A percentile compares a stretch with the other conserved stretches of the same genome.
Evolutionary conservation across 2,888 invertebrate species (phyloP).

Genomic region (Eristalis arbustorum): DNA sequence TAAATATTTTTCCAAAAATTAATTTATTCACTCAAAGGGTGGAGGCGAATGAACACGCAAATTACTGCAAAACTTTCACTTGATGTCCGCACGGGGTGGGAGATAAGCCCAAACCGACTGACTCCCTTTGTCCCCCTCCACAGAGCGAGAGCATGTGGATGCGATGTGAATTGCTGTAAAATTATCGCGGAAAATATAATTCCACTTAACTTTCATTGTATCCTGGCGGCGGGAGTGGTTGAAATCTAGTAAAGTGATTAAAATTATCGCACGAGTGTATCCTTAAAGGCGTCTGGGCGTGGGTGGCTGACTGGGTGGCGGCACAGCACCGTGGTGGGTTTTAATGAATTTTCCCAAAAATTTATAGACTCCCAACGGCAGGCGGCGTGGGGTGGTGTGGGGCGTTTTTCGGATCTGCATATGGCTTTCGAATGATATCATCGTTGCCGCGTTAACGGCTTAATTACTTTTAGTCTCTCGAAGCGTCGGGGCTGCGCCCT

Average conservation of each 20-base stretch:
- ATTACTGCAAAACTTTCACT: conserved; percentile 54
- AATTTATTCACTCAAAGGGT: conserved; percentile 40
- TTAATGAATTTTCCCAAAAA: conserved; percentile 65
- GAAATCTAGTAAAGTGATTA: conserved; percentile 64
- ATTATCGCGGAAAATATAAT: conserved; percentile 60
- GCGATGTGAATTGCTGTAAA: conserved; percentile 50
- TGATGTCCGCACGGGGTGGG: not conserved
- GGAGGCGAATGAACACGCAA: conserved; percentile 17
- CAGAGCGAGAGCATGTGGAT: not conserved
- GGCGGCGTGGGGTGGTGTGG: not conserved
- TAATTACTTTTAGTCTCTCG: conserved; percentile 46
- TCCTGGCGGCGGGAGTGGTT: not conserved
- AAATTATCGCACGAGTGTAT: conserved; percentile 67
- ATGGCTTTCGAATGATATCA: conserved; percentile 65
- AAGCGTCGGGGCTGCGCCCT: conserved; percentile 30
- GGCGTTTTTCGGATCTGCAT: conserved; percentile 35
- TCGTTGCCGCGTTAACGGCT: conserved; percentile 44
- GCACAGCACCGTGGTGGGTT: not conserved
- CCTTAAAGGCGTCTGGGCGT: not conserved
- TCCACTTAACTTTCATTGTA: conserved; percentile 51
- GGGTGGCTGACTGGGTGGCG: too few relatives aligned
- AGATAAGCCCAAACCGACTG: not conserved
- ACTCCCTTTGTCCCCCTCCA: not conserved
- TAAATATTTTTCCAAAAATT: conserved; percentile 34
- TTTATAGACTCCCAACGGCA: conserved; percentile 43